phyloP scores from a whole-genome alignment of 2,888 invertebrate genomes.

The Tubiluchus corallicola region DNA sequence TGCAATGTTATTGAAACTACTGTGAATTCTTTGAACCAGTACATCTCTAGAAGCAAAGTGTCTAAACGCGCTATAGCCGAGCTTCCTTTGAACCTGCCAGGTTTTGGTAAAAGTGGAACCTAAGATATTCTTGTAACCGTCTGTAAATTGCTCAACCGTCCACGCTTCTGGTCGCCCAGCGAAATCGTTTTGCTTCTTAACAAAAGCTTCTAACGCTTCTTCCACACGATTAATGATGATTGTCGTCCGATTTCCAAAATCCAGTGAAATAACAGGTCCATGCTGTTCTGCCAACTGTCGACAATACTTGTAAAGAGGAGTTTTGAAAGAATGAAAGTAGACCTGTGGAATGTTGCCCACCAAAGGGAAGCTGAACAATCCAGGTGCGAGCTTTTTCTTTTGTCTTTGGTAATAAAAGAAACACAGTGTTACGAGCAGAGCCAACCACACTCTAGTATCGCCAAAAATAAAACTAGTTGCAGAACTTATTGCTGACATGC shows the following conservation, averaged over 20 bases:
- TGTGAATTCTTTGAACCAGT: constrained; percentile 1
- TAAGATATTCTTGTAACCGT: not conserved
- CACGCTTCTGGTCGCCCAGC: not conserved
- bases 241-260: not conserved
- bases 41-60: constrained; percentile 3
- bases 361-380: too few species aligned
- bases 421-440: too few species aligned
- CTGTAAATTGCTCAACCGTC: too few species aligned
- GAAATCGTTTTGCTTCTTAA: not conserved
- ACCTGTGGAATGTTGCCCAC: too few species aligned
- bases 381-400: too few species aligned
- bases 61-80: not conserved
- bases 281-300: not conserved
- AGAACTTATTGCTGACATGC: too few species aligned
- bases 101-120: not conserved
- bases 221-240: constrained; percentile 3
- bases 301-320: not conserved
- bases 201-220: not conserved
- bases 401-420: too few species aligned
- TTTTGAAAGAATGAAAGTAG: too few species aligned
- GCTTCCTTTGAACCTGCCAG: not conserved
- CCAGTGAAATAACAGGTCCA: not conserved
- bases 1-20: not conserved
- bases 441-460: too few species aligned
- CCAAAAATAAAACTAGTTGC: too few species aligned